Evolutionary conservation across 2,888 invertebrate genomes (phyloP).

Genomic region (Holacanthella duospinosa): DNA sequence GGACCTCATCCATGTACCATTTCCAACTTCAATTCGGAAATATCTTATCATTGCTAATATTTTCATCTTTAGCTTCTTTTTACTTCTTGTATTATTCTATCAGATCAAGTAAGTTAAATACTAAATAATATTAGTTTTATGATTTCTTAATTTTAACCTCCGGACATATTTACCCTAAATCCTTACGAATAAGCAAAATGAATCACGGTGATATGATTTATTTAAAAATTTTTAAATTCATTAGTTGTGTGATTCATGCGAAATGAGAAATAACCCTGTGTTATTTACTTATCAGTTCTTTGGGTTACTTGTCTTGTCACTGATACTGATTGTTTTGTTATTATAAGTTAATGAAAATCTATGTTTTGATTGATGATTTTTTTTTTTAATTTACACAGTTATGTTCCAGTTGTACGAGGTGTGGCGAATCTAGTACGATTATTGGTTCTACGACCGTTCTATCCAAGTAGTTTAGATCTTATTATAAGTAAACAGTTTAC

Average conservation of each 20-base stretch:
- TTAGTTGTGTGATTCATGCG: not conserved
- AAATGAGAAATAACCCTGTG: not conserved
- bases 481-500: not conserved
- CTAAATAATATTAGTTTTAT: not conserved
- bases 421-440: constrained; percentile 24
- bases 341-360: not conserved
- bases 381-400: not conserved
- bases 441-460: constrained; percentile 21
- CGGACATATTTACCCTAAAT: too few species aligned
- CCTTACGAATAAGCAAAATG: too few species aligned
- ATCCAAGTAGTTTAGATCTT: not conserved
- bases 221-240: too few species aligned
- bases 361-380: not conserved
- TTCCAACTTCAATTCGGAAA: constrained; percentile 16
- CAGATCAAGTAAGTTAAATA: constrained; percentile 12
- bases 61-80: constrained; percentile 23
- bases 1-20: constrained; percentile 18
- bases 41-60: constrained; percentile 25
- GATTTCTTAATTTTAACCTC: too few species aligned
- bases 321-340: not conserved
- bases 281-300: not conserved
- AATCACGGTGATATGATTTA: too few species aligned
- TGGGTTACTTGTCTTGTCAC: not conserved
- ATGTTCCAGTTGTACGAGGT: constrained; percentile 16
- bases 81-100: constrained; percentile 19